phyloP scores from a whole-genome alignment of 1,140 invertebrate species.

The Potamilus streckersoni region DNA sequence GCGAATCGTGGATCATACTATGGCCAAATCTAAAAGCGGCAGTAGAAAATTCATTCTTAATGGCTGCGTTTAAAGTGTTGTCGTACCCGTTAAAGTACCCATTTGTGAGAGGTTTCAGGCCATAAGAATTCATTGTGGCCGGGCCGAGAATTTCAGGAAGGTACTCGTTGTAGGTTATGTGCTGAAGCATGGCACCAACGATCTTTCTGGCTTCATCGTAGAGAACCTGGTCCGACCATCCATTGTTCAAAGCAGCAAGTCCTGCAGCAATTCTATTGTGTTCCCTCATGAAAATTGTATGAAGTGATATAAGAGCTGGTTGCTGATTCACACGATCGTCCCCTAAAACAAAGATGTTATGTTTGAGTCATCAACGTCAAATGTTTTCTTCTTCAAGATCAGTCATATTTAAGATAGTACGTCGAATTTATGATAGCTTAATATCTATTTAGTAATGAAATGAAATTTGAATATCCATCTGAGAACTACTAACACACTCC shows the following conservation, averaged over 20 bases:
- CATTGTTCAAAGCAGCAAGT: conserved; percentile 83
- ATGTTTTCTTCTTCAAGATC: no score
- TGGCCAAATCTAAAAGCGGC: conserved; percentile 96
- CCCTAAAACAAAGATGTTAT: conserved; percentile 68
- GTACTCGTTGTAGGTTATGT: conserved; percentile 77
- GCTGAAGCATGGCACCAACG: conserved; percentile 82
- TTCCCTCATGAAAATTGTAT: conserved; percentile 95
- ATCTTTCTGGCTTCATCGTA: conserved; percentile 89
- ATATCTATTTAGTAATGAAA: no score
- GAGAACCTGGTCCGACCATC: conserved; percentile 88
- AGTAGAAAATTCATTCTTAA: conserved; percentile 95
- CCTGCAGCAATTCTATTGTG: conserved; percentile 90
- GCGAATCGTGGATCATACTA: conserved; percentile 77
- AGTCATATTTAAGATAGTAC: no score
- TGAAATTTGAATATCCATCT: no score
- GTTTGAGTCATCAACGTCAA: no score
- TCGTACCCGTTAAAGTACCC: conserved; percentile 73
- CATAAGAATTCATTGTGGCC: conserved; percentile 16
- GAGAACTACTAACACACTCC: no score
- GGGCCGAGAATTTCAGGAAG: conserved; percentile 34
- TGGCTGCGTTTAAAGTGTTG: conserved; percentile 81
- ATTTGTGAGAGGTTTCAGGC: conserved; percentile 6
- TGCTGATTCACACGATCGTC: conserved; percentile 85
- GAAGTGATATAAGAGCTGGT: conserved; percentile 93
- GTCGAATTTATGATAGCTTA: no score